Percentiles rank a stretch among this genome's conserved stretches.
Evolutionary conservation across 2,888 invertebrate genomes (phyloP).

Genomic region (Tinea pellionella): DNA sequence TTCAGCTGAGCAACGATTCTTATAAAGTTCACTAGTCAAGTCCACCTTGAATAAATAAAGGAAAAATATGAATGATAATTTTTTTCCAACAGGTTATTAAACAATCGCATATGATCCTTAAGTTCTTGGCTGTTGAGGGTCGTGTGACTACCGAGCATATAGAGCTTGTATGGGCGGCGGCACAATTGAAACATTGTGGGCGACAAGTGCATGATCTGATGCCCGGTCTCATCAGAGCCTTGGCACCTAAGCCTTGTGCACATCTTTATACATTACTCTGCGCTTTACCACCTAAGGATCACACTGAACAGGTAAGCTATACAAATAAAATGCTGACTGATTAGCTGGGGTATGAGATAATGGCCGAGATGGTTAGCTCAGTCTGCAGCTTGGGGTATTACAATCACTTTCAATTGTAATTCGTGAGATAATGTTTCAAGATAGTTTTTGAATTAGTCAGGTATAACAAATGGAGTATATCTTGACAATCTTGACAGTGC

Average conservation of each 20-base stretch:
- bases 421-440: too few species aligned
- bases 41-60: not conserved
- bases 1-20: not conserved
- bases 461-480: too few species aligned
- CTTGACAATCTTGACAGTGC: too few species aligned
- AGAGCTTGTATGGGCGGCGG: slow-evolving; percentile 94
- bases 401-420: too few species aligned
- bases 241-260: slow-evolving; percentile 88
- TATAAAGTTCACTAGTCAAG: not conserved
- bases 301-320: slow-evolving; percentile 83
- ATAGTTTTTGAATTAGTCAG: too few species aligned
- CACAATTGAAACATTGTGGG: slow-evolving; percentile 94
- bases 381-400: too few species aligned
- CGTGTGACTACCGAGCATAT: slow-evolving; percentile 91
- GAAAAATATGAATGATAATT: not conserved
- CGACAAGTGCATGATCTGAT: slow-evolving; percentile 93
- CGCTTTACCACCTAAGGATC: slow-evolving; percentile 88
- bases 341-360: not conserved
- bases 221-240: slow-evolving; percentile 89
- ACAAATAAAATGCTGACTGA: not conserved
- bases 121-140: slow-evolving; percentile 92
- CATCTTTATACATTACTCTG: slow-evolving; percentile 90
- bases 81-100: slow-evolving; percentile 78
- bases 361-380: too few species aligned
- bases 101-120: slow-evolving; percentile 92